Base-by-base conservation (phyloP, 2,888 invertebrate species). In the Dyspetes luteomarginatus region DNA sequence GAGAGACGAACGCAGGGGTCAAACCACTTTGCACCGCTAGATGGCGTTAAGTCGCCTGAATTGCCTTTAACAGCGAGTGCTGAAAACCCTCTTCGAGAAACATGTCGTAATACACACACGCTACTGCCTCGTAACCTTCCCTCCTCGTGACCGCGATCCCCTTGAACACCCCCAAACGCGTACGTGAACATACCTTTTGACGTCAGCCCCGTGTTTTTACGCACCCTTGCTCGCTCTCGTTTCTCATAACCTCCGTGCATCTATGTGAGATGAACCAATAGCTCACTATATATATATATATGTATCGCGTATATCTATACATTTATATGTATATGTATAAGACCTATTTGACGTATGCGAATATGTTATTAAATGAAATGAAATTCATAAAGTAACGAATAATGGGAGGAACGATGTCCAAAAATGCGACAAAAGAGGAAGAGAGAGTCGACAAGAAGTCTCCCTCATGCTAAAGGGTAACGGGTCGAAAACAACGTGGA, bases 31-130 rank as follows among this genome's bases (percentile, higher is more conserved):
- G 71, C 80, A 48, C 80, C 71, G 75, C 41, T 58, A 60, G 79
- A 58, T 43, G 67, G 71, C 60, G 75, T 80, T 80, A 80, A 80
- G 75, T 80, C 76, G 80, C 76, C 65, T 76, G 80, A 80, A 80
- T 76, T 80, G 76, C 80, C 80, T 65, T 72, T 55, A 72, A 80
- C 75, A 64, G 41, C 71, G 75, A 41, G 74, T 67, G 52, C 60
- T 67, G 62, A 72, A 80, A 76, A 67, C 62, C 67, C 80, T 72
- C 72, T 80, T 80, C 76, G 80, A 80, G 72, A 72, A 72, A 76
- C 76, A 80, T 62, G 52, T 67, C 60, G 58, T 72, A 74, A 77
- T 50, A 52, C 36, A 45, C 52, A 58, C 28, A 41, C 26, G 28
- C 19, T 30, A 45, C 64, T 28, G 15, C 48, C 24, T 64, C 71